Base-by-base conservation (phyloP, 2,888 invertebrate genomes). In the Diaphora mendica region DNA sequence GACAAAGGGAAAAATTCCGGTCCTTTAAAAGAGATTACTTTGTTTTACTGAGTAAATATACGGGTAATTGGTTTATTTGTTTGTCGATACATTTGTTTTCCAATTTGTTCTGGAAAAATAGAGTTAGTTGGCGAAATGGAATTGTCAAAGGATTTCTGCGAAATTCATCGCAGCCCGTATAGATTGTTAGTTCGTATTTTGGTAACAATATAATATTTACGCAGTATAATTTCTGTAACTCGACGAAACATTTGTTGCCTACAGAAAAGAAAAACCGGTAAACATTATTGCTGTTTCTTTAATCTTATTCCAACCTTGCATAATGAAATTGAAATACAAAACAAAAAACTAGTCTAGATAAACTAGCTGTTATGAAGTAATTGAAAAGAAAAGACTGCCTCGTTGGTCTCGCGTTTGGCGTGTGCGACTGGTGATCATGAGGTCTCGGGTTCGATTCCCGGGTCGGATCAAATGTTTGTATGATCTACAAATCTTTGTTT, bases 1-100 rank as follows among this genome's bases (percentile, higher is more conserved):
- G 30, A 51, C 9, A 39, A 39, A 55, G 39, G 55, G 39, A 26
- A 59, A 68, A 39, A 30, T 59, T n/a, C 9, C 55, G n/a, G 23
- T 15, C 17, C 35, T 55, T 5, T 1, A 17, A 55, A 55, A 59
- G 26, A 26, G 39, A n/a, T 59, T 55, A 35, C 17, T 55, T 35
- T 35, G n/a, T 68, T 69, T 44, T 20, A 44, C 13, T 59, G 9
- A 30, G 39, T 35, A 39, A 39, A 20, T 39, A 39, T 55, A 59
- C 59, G 55, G 62, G 35, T 69, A 17, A 55, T 51, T 35, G 55
- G 55, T 68, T 68, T 35, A 59, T 26, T 39, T 17, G 42, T 66
- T 42, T 35, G 42, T 65, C 62, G 30, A 30, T 26, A 62, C 30
- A 26, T 30, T 17, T 30, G 2, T 62, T 62, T 62, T 30, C 26